Evolutionary conservation across 2,797 vertebrate species (phyloP).

Genomic region (Carapus acus): DNA sequence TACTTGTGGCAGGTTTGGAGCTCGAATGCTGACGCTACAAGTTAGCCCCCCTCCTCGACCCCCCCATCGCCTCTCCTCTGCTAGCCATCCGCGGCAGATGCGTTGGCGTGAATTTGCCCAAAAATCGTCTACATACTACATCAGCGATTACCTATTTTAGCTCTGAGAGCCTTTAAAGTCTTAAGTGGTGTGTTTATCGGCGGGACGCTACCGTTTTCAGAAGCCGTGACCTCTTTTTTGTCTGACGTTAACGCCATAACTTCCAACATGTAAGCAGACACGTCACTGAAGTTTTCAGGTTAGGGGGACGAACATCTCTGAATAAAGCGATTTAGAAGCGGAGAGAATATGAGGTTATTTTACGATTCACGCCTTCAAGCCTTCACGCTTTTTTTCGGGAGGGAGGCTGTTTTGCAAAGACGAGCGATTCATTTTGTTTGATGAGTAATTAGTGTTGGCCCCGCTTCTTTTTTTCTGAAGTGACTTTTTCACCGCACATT

Average conservation of each 20-base stretch:
- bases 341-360: neutral
- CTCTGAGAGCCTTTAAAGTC: no score
- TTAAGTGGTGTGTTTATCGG: neutral
- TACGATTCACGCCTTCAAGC: no score
- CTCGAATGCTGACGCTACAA: neutral
- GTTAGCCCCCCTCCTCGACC: neutral
- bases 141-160: neutral
- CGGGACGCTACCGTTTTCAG: no score
- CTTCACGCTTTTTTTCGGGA: fast-evolving
- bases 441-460: neutral
- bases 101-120: neutral
- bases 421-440: conserved; percentile 6
- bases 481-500: no score
- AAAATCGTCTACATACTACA: no score
- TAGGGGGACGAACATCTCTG: neutral
- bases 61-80: neutral
- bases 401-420: neutral
- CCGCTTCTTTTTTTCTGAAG: no score
- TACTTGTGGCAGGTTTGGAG: neutral
- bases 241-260: conserved; percentile 1
- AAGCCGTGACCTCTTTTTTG: neutral
- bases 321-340: neutral
- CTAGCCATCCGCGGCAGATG: neutral
- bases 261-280: conserved; percentile 11
- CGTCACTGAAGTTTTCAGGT: conserved; percentile 10